Percentiles rank a stretch among this genome's conserved stretches.
phyloP scores from a whole-genome alignment of 2,797 vertebrate genomes.

The Manis javanica region DNA sequence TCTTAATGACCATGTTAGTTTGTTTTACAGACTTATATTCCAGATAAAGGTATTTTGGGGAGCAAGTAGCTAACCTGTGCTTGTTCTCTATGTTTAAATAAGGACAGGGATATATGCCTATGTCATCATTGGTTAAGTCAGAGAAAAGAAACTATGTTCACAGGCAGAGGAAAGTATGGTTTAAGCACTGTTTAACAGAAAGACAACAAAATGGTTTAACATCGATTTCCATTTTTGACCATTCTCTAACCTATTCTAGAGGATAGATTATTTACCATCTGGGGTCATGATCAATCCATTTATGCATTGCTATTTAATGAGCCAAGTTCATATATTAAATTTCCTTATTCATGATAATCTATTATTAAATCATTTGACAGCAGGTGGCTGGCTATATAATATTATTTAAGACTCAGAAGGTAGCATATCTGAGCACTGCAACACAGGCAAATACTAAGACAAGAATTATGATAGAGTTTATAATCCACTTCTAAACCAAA shows the following conservation, averaged over 20 bases:
- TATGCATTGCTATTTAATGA: not conserved
- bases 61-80: not conserved
- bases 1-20: not conserved
- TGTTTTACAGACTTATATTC: not conserved
- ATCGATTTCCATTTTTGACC: not conserved
- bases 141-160: not conserved
- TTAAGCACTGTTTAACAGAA: not conserved
- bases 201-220: not conserved
- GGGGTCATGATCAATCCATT: not conserved
- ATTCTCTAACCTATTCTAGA: not conserved
- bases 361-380: not conserved
- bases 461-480: not conserved
- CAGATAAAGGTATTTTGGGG: not conserved
- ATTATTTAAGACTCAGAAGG: not conserved
- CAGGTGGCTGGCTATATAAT: not conserved
- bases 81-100: not conserved
- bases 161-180: not conserved
- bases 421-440: not conserved
- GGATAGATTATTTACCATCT: not conserved
- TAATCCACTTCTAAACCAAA: slow-evolving; percentile 20
- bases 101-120: not conserved
- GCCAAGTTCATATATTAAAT: not conserved
- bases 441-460: not conserved
- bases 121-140: not conserved
- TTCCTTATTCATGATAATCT: not conserved